Evolutionary conservation across 2,888 invertebrate species (phyloP).

Genomic region (Ennomos quercinarius): DNA sequence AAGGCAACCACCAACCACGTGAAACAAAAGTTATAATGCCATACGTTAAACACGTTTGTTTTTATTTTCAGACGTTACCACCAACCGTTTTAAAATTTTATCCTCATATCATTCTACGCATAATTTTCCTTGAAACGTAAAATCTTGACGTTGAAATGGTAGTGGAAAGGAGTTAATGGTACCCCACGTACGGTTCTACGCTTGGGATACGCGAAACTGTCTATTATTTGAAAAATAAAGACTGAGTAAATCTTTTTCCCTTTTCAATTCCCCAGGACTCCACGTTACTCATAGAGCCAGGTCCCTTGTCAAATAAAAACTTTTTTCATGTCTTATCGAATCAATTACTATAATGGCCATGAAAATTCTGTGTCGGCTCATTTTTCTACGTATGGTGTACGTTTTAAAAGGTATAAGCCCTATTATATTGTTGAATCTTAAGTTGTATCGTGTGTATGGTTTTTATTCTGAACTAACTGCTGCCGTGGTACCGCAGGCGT

Average conservation of each 20-base stretch:
- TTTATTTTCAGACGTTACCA: constrained; percentile 50
- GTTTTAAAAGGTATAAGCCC: too few relatives aligned
- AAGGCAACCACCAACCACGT: constrained; percentile 49
- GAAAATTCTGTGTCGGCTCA: constrained; percentile 54
- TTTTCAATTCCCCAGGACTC: constrained; percentile 69
- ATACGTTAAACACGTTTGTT: constrained; percentile 49
- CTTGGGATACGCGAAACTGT: constrained; percentile 43
- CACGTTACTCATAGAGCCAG: constrained; percentile 68
- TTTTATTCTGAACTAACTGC: too few relatives aligned
- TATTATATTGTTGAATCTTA: too few relatives aligned
- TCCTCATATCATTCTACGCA: constrained; percentile 4
- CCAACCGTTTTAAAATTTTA: constrained; percentile 34
- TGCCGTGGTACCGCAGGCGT: too few relatives aligned
- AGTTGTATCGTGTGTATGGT: too few relatives aligned
- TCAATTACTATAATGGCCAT: constrained; percentile 77
- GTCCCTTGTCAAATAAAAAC: constrained; percentile 82
- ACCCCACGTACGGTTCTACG: constrained; percentile 28
- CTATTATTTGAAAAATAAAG: constrained; percentile 63
- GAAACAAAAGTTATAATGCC: constrained; percentile 58
- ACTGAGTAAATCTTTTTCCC: constrained; percentile 66
- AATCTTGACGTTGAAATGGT: constrained; percentile 21
- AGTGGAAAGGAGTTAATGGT: constrained; percentile 27
- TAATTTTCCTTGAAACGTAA: constrained; percentile 10
- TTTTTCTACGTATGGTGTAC: constrained; percentile 20
- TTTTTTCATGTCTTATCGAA: constrained; percentile 78